These are phyloP conservation scores for Drosophila koepferae DNA, from an alignment of 2,888 invertebrate species.

Conservation along the genomic window DNA sequence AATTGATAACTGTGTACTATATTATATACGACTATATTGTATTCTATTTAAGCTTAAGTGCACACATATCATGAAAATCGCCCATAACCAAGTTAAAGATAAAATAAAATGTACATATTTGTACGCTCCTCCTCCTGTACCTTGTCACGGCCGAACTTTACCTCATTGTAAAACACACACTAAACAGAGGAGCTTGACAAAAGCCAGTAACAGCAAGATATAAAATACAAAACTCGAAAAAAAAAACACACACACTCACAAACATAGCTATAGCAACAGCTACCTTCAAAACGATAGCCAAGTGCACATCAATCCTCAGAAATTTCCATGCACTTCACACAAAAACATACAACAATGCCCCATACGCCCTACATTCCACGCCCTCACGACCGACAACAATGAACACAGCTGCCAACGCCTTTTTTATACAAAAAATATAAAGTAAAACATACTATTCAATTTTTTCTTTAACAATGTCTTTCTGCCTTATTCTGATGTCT, in stretches of 20 bases:
- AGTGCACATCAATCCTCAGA: conserved; percentile 74
- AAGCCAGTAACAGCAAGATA: conserved; percentile 43
- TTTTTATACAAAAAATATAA: conserved; percentile 42
- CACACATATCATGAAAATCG: conserved; percentile 39
- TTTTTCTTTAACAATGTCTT: conserved; percentile 75
- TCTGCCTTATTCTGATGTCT: conserved; percentile 50
- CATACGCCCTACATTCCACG: conserved; percentile 24
- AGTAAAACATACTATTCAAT: conserved; percentile 72
- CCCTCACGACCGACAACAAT: conserved; percentile 43
- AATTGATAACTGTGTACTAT: conserved; percentile 27
- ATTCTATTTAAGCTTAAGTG: conserved; percentile 59
- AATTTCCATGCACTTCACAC: conserved; percentile 53
- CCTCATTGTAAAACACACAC: conserved; percentile 76
- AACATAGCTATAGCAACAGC: conserved; percentile 36
- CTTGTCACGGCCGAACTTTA: conserved; percentile 79
- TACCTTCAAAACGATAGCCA: conserved; percentile 58
- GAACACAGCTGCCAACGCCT: conserved; percentile 62
- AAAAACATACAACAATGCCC: conserved; percentile 36
- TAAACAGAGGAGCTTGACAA: conserved; percentile 58
- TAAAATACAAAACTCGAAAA: conserved; percentile 20
- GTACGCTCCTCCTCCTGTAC: conserved; percentile 63
- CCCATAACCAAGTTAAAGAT: conserved; percentile 16
- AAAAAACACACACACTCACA: conserved; percentile 32
- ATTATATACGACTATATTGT: conserved; percentile 33
- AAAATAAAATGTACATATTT: conserved; percentile 54